These are phyloP conservation scores for Leucophora obtusa DNA, from an alignment of 2,888 invertebrate genomes.

Conservation along the genomic window DNA sequence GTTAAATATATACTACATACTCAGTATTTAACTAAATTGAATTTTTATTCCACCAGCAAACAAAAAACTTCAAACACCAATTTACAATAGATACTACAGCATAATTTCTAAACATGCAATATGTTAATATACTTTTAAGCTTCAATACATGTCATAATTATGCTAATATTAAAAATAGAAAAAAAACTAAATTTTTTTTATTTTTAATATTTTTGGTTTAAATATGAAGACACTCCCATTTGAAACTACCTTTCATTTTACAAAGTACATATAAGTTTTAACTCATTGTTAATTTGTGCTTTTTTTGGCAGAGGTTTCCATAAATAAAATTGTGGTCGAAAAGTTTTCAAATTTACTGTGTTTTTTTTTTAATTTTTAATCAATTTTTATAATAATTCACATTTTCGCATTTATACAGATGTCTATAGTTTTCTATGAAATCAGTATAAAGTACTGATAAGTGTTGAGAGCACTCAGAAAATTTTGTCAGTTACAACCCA, in stretches of 20 bases:
- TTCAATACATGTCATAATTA: slow-evolving; percentile 51
- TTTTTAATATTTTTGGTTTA: not conserved
- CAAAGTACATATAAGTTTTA: not conserved
- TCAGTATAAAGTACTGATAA: no score
- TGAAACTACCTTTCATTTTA: slow-evolving; percentile 32
- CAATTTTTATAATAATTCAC: no score
- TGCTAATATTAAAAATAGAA: slow-evolving; percentile 19
- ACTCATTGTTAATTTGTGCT: not conserved
- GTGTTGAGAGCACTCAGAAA: no score
- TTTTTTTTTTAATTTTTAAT: no score
- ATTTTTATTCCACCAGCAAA: not conserved
- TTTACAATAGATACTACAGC: no score
- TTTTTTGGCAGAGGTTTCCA: not conserved
- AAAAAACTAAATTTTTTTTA: not conserved
- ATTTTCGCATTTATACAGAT: no score
- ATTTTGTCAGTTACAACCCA: no score
- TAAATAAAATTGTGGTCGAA: not conserved
- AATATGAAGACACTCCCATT: slow-evolving; percentile 26
- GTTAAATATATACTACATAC: not conserved
- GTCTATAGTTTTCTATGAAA: no score
- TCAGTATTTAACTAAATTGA: not conserved
- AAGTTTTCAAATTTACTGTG: not conserved
- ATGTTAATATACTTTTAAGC: slow-evolving; percentile 44
- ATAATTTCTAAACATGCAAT: slow-evolving; percentile 53
- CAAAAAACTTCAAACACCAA: not conserved